Conservation (phyloP, 2,113 vertebrate genomes). For the Onychostruthus taczanowskii region DNA sequence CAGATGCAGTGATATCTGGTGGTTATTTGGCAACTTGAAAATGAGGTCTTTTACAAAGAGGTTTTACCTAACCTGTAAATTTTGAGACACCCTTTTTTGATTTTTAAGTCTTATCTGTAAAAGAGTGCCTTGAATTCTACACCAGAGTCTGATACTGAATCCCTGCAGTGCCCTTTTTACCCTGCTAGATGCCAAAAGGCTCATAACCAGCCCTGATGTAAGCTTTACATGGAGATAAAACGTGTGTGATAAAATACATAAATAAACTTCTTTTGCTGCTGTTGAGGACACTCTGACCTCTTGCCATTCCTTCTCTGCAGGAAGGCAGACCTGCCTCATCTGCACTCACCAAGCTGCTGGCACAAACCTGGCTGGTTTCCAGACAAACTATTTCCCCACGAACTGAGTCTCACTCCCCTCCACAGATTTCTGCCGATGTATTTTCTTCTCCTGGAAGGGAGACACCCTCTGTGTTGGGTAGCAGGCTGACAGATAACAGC, state of each 20-base stretch:
- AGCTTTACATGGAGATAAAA: background rate
- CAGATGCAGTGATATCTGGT: background rate
- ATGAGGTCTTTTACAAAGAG: background rate
- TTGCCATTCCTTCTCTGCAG: background rate
- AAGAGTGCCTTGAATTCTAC: background rate
- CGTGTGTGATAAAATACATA: background rate
- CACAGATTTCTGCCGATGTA: background rate
- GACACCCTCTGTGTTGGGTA: background rate
- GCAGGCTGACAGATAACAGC: background rate
- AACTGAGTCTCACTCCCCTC: background rate
- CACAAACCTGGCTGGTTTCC: background rate
- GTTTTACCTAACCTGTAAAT: background rate
- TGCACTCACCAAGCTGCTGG: background rate
- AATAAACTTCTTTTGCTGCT: background rate
- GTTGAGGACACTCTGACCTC: background rate
- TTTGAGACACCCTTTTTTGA: background rate
- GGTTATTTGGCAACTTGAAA: background rate
- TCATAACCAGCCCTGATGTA: background rate
- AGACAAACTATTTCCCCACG: background rate
- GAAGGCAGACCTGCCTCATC: rapidly evolving
- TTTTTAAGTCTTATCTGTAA: background rate
- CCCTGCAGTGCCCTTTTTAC: background rate
- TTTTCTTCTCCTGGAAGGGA: background rate
- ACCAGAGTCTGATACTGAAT: background rate
- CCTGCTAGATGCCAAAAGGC: background rate